phyloP scores from a whole-genome alignment of 1,140 invertebrate species.

The Trachymyrmex cornetzi region DNA sequence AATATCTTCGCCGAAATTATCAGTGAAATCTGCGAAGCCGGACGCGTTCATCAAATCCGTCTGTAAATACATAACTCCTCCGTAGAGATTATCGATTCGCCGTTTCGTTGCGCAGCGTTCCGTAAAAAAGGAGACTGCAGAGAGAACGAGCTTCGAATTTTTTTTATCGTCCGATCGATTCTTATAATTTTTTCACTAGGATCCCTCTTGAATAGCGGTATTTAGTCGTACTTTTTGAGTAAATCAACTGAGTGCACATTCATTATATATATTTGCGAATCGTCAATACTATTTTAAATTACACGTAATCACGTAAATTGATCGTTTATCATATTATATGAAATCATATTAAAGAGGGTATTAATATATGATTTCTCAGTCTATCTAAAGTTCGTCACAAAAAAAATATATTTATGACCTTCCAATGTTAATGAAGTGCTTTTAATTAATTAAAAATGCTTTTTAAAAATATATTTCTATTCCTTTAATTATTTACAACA shows the following conservation, averaged over 20 bases:
- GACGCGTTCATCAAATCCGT: too few relatives aligned
- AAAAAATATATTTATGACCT: background rate
- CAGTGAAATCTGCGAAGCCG: background rate
- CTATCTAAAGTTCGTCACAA: too few relatives aligned
- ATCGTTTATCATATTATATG: background rate
- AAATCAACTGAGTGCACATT: background rate
- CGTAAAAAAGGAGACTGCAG: background rate
- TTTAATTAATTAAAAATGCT: background rate
- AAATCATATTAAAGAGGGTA: too few relatives aligned
- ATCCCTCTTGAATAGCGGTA: background rate
- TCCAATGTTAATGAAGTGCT: background rate
- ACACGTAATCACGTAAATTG: background rate
- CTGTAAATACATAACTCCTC: conserved; percentile 18
- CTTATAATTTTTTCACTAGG: conserved; percentile 9
- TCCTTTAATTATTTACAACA: background rate
- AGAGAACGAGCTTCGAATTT: background rate
- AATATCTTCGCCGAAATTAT: background rate
- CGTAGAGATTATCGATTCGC: conserved; percentile 14
- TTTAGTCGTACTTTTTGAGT: background rate
- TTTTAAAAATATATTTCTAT: background rate
- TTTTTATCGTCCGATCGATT: conserved; percentile 36
- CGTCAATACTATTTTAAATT: background rate
- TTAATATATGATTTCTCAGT: too few relatives aligned
- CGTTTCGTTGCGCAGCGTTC: background rate
- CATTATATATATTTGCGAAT: background rate